phyloP scores from a whole-genome alignment of 2,888 invertebrate species.

The Carcina quercana region DNA sequence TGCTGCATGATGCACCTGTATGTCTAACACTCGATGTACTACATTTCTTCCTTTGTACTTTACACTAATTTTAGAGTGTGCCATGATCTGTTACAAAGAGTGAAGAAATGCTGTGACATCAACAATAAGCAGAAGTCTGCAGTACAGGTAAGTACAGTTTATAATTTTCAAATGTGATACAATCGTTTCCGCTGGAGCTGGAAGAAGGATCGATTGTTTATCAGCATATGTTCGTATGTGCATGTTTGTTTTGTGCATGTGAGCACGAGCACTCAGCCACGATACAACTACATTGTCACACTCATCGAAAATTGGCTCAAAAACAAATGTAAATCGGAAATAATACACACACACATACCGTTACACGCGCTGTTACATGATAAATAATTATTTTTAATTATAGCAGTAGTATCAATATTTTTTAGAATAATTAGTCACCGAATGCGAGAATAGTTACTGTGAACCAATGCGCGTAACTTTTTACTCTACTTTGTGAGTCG shows the following conservation, averaged over 20 bases:
- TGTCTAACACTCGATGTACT: slow-evolving; percentile 17
- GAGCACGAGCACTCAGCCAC: slow-evolving; percentile 57
- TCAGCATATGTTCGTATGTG: slow-evolving; percentile 31
- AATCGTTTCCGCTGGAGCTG: slow-evolving; percentile 1
- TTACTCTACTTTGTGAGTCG: not conserved
- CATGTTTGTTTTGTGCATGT: slow-evolving; percentile 60
- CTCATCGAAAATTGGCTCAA: slow-evolving; percentile 24
- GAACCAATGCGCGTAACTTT: not conserved
- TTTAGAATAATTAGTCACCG: slow-evolving; percentile 36
- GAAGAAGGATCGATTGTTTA: slow-evolving; percentile 17
- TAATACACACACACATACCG: slow-evolving; percentile 36
- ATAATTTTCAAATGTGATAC: no score
- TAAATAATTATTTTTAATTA: slow-evolving; percentile 27
- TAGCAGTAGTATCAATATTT: slow-evolving; percentile 32
- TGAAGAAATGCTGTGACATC: no score
- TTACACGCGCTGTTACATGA: slow-evolving; percentile 39
- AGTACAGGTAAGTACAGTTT: no score
- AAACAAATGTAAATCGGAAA: slow-evolving; percentile 11
- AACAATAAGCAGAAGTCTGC: no score
- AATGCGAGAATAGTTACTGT: slow-evolving; percentile 24
- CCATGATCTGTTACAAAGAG: no score
- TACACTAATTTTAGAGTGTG: slow-evolving; percentile 1
- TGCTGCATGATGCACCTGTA: slow-evolving; percentile 55
- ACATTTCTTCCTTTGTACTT: not conserved
- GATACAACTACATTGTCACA: slow-evolving; percentile 35